Percentiles rank a stretch among this genome's conserved stretches.
Conservation (phyloP, 1,140 invertebrate species). For the Mercenaria mercenaria region DNA sequence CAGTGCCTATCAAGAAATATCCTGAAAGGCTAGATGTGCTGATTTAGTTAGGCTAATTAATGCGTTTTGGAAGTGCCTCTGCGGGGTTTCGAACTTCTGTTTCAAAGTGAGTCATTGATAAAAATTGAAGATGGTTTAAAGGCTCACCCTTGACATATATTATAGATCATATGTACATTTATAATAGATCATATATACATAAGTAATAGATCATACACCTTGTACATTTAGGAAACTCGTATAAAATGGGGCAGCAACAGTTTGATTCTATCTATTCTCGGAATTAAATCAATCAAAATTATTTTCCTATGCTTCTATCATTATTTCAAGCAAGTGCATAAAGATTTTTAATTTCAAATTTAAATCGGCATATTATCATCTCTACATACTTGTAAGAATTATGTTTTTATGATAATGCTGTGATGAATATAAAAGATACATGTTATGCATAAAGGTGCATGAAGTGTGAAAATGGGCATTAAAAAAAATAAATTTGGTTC, state of each 20-base stretch:
- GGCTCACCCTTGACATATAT: slow-evolving; percentile 24
- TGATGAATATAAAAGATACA: background rate
- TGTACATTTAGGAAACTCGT: background rate
- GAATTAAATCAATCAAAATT: background rate
- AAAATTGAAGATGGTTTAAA: slow-evolving; percentile 28
- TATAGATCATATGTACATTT: slow-evolving; percentile 45
- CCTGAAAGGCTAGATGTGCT: slow-evolving; percentile 2
- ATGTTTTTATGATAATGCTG: background rate
- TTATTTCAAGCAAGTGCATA: background rate
- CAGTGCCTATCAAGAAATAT: slow-evolving; percentile 39
- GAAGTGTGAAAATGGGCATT: background rate
- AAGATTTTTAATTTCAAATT: too few relatives aligned
- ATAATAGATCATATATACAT: slow-evolving; percentile 26
- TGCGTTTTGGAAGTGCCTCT: slow-evolving; percentile 56
- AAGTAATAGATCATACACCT: background rate
- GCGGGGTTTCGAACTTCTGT: slow-evolving; percentile 26
- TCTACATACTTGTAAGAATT: too few relatives aligned
- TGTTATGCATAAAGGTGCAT: background rate
- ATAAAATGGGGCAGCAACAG: background rate
- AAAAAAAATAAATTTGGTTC: background rate
- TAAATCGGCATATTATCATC: too few relatives aligned
- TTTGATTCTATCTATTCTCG: background rate
- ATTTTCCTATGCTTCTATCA: background rate
- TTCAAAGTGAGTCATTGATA: slow-evolving; percentile 34
- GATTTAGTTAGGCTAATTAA: slow-evolving; percentile 56